Evolutionary conservation across 2,888 invertebrate genomes (phyloP).

Genomic region (Petrolisthes manimaculis): DNA sequence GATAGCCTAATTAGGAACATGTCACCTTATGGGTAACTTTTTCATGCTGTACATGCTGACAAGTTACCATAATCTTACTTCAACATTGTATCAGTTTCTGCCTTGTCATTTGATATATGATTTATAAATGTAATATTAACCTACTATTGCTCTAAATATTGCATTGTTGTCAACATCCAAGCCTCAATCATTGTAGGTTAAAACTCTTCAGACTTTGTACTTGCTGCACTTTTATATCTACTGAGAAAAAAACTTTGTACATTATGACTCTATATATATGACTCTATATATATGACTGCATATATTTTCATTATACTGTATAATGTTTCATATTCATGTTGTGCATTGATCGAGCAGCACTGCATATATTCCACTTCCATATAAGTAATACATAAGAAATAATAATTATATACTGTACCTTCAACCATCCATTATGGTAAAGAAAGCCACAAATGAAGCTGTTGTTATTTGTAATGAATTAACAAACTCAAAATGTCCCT

Average conservation of each 20-base stretch:
- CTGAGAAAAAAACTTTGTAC: background rate
- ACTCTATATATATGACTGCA: background rate
- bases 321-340: background rate
- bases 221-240: background rate
- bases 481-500: too few species aligned
- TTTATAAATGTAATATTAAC: background rate
- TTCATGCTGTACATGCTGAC: background rate
- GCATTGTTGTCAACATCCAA: background rate
- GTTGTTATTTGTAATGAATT: too few species aligned
- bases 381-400: too few species aligned
- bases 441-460: too few species aligned
- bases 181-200: constrained; percentile 2
- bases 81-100: background rate
- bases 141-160: constrained; percentile 4
- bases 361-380: too few species aligned
- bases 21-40: background rate
- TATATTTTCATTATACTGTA: constrained; percentile 1
- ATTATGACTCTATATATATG: background rate
- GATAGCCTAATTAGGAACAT: background rate
- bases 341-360: too few species aligned
- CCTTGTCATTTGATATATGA: background rate
- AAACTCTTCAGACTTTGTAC: background rate
- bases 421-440: too few species aligned
- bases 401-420: too few species aligned
- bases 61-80: background rate